Conservation (phyloP, 2,797 vertebrate genomes). For the Halcyon leucocephala region DNA sequence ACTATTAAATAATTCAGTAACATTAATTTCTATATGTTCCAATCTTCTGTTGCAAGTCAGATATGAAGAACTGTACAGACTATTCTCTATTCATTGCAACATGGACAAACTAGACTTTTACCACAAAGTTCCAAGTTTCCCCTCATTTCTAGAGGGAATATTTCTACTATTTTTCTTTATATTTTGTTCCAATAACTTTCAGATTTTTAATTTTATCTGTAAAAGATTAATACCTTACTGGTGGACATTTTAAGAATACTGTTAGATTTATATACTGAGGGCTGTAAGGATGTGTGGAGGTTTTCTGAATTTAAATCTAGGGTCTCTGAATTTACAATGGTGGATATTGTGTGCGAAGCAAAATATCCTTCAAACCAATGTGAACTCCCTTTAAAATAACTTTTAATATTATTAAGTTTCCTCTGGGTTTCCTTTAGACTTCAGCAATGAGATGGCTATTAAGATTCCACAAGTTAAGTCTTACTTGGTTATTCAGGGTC, state of each 20-base stretch:
- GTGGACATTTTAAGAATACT: slow-evolving; percentile 43
- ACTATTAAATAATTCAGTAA: slow-evolving; percentile 70
- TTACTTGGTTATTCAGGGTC: slow-evolving; percentile 62
- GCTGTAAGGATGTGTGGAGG: slow-evolving; percentile 55
- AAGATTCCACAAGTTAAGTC: slow-evolving; percentile 73
- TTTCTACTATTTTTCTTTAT: slow-evolving; percentile 58
- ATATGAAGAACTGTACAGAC: slow-evolving; percentile 51
- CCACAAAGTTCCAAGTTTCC: slow-evolving; percentile 66
- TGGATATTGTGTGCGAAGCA: slow-evolving; percentile 74
- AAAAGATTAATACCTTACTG: slow-evolving; percentile 58
- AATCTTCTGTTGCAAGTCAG: slow-evolving; percentile 39
- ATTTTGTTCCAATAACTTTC: slow-evolving; percentile 59
- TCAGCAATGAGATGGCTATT: slow-evolving; percentile 73
- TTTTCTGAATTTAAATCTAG: slow-evolving; percentile 64
- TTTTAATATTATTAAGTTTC: slow-evolving; percentile 81
- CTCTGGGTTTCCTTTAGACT: slow-evolving; percentile 76
- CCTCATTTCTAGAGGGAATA: slow-evolving; percentile 60
- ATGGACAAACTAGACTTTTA: slow-evolving; percentile 59
- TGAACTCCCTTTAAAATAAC: slow-evolving; percentile 82
- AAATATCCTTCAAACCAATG: slow-evolving; percentile 73
- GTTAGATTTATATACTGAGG: slow-evolving; percentile 63
- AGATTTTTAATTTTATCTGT: slow-evolving; percentile 74
- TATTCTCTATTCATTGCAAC: slow-evolving; percentile 73
- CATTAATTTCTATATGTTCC: slow-evolving; percentile 66
- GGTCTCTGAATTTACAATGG: slow-evolving; percentile 74